Base-by-base conservation (phyloP, 2,888 invertebrate genomes). In the Perizoma affinitatum region DNA sequence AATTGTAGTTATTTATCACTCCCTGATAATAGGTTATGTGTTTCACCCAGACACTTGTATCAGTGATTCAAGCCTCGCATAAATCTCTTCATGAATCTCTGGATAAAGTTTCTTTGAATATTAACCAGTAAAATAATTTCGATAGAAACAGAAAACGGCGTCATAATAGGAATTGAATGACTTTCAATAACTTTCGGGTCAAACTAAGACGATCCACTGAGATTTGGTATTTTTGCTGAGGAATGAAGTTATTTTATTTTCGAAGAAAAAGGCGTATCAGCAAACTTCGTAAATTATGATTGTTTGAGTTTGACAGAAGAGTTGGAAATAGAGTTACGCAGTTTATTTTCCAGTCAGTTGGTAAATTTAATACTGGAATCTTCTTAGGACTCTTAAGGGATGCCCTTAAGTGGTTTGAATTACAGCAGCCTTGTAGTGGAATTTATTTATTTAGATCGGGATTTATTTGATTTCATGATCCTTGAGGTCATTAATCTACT, bases 81-180 rank as follows among this genome's bases (percentile, higher is more conserved):
- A 22, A 22, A 22, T 22, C 22, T 22, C 22, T 22, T 22, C 22
- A 22, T 22, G 22, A 22, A 22, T 22, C 22, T 22, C 22, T 22
- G 22, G 22, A 22, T 22, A 22, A 22, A 22, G 22, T 3, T 22
- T 22, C 22, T 22, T 22, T 22, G 22, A 22, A 22, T 22, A 2
- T 22, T 22, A 22, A 22, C 22, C 22, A 22, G 52, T 59, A 50
- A 59, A 59, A 50, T 41, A 54, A 58, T 67, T 61, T 59, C 43
- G 38, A 51, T 53, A 51, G 61, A 60, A 59, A 35, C 43, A 48
- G 57, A 61, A 51, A 61, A 51, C 56, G 58, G 63, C 63, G 51
- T 68, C 62, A 58, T 65, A 68, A 66, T 60, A 64, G 49, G 60
- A 64, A 66, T 63, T 65, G 63, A 65, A 68, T 61, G 62, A 63